Conservation (phyloP, 2,113 vertebrate genomes). For the Eolophus roseicapilla region DNA sequence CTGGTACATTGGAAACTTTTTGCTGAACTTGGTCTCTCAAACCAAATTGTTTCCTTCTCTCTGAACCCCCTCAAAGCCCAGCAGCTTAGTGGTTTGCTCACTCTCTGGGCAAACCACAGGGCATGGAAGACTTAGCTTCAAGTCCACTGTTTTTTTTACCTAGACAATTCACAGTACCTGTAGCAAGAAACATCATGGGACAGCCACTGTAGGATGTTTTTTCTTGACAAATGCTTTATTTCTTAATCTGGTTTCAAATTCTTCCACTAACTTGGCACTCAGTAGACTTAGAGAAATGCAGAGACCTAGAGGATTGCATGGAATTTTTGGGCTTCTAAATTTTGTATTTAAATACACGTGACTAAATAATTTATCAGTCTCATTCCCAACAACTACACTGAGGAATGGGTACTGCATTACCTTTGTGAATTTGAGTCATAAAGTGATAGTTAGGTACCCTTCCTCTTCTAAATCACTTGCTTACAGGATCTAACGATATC, state of each 20-base stretch:
- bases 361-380: background rate
- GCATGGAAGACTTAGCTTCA: background rate
- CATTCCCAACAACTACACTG: background rate
- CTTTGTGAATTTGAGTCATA: background rate
- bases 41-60: background rate
- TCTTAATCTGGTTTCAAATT: background rate
- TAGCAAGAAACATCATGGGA: background rate
- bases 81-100: background rate
- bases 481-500: background rate
- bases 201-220: background rate
- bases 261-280: background rate
- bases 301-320: accelerated
- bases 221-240: background rate
- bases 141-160: background rate
- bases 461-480: background rate
- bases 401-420: background rate
- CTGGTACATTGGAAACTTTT: background rate
- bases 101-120: background rate
- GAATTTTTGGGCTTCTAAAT: background rate
- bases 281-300: background rate
- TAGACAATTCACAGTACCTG: background rate
- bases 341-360: background rate
- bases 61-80: background rate
- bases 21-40: background rate
- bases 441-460: no score